phyloP scores from a whole-genome alignment of 2,888 invertebrate genomes.

The Anaspis maculata region DNA sequence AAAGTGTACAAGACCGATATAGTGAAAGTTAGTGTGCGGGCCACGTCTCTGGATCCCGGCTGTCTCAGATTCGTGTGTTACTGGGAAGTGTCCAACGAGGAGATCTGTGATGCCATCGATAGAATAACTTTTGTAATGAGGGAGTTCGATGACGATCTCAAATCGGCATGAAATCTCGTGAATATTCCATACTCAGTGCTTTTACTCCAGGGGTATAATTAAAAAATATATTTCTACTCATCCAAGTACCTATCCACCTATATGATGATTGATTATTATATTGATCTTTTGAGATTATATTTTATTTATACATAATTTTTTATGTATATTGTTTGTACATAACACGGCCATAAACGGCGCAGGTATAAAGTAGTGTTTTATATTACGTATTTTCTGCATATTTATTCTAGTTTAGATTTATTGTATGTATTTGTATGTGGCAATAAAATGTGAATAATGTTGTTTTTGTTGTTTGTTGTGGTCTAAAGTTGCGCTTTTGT shows the following conservation, averaged over 20 bases:
- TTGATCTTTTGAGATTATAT: constrained; percentile 1
- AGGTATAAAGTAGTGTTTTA: too few relatives aligned
- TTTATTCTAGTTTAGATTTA: too few relatives aligned
- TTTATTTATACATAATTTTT: not conserved
- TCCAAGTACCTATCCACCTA: not conserved
- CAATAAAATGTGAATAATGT: too few relatives aligned
- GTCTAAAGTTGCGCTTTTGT: too few relatives aligned
- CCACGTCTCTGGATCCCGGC: constrained; percentile 50
- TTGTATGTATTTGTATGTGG: too few relatives aligned
- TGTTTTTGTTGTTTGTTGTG: too few relatives aligned
- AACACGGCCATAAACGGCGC: too few relatives aligned
- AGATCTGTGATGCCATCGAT: constrained; percentile 58
- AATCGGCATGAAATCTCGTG: constrained; percentile 1
- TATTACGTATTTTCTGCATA: too few relatives aligned
- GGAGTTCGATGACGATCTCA: constrained; percentile 42
- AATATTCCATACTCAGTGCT: not conserved
- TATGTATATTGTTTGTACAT: not conserved
- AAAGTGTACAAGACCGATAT: constrained; percentile 44
- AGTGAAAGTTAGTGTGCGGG: constrained; percentile 50
- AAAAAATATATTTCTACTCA: constrained; percentile 1
- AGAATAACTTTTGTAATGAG: constrained; percentile 66
- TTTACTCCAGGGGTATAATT: not conserved
- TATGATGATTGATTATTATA: not conserved
- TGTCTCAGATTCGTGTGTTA: constrained; percentile 63
- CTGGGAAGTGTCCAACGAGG: constrained; percentile 60